phyloP scores from a whole-genome alignment of 2,113 vertebrate genomes.

The Hippocampus zosterae region DNA sequence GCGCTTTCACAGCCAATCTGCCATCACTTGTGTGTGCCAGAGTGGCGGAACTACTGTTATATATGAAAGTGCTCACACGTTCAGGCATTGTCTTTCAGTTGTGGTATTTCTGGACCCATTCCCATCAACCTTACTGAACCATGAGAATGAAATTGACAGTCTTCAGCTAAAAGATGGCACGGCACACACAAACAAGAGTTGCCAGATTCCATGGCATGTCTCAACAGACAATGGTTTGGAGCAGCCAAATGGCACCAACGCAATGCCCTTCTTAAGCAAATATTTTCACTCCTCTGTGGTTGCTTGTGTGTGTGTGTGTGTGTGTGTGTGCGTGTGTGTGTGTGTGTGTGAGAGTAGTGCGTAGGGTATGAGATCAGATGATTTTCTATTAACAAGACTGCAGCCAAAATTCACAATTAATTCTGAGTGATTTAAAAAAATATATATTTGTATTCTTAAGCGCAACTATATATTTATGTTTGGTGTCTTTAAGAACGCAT shows the following conservation, averaged over 20 bases:
- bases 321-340: slow-evolving; percentile 5
- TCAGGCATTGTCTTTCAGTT: slow-evolving; percentile 29
- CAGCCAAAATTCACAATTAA: not conserved
- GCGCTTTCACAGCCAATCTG: slow-evolving; percentile 23
- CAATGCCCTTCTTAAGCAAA: slow-evolving; percentile 56
- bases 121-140: slow-evolving; percentile 58
- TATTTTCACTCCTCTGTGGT: slow-evolving; percentile 40
- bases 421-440: not conserved
- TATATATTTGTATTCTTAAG: not conserved
- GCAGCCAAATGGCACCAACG: slow-evolving; percentile 55
- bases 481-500: not conserved
- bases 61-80: slow-evolving; percentile 13
- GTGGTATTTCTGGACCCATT: slow-evolving; percentile 47
- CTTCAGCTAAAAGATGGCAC: slow-evolving; percentile 52
- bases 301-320: not conserved
- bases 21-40: slow-evolving; percentile 19
- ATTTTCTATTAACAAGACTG: not conserved
- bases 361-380: not conserved
- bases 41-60: slow-evolving; percentile 17
- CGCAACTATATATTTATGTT: not conserved
- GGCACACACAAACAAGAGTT: slow-evolving; percentile 49
- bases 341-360: not conserved
- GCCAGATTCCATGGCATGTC: slow-evolving; percentile 55
- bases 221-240: slow-evolving; percentile 48
- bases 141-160: slow-evolving; percentile 72